These are phyloP conservation scores for Heliconius hermathena DNA, from an alignment of 1,140 invertebrate genomes.

Conservation along the genomic window DNA sequence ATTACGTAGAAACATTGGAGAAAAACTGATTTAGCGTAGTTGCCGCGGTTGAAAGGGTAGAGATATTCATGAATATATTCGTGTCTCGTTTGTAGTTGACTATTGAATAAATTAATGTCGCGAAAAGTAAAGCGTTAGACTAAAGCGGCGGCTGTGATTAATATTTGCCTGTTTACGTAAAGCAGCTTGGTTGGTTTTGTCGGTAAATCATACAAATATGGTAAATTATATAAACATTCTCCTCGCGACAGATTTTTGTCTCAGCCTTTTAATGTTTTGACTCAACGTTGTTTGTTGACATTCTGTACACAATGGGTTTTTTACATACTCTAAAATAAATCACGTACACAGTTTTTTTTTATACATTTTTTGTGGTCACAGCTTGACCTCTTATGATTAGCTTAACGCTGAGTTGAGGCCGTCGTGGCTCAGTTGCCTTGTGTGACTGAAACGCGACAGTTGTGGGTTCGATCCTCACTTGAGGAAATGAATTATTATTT, in stretches of 20 bases:
- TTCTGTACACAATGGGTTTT: background rate
- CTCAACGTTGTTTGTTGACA: background rate
- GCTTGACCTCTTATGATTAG: no score
- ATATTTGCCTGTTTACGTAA: background rate
- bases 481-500: no score
- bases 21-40: conserved; percentile 3
- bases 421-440: no score
- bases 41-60: conserved; percentile 3
- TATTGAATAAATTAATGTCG: background rate
- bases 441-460: no score
- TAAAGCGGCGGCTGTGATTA: background rate
- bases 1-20: background rate
- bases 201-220: background rate
- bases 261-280: no score
- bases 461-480: no score
- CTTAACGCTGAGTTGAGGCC: no score
- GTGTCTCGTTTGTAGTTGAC: conserved; percentile 1
- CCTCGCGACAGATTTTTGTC: background rate
- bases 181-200: background rate
- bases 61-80: conserved; percentile 1
- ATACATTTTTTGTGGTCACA: no score
- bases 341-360: no score
- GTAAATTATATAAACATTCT: background rate
- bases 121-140: conserved; percentile 1
- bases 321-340: background rate